Percentiles rank a stretch among this genome's conserved stretches.
Evolutionary conservation across 2,113 vertebrate genomes (phyloP).

Genomic region (Bufo gargarizans): DNA sequence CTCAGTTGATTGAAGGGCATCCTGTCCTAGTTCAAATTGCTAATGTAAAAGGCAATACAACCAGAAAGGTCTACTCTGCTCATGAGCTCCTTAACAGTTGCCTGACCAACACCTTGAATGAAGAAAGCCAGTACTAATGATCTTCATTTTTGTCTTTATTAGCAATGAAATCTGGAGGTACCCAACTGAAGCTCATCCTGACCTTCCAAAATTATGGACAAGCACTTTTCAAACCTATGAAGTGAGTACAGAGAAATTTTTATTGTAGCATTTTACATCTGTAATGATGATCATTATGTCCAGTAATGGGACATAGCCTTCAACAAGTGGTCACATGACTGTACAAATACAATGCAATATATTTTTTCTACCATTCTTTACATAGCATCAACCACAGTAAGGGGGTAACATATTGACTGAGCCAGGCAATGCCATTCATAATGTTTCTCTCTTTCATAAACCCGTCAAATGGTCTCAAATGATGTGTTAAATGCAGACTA

Average conservation of each 20-base stretch:
- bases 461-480: no score
- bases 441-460: no score
- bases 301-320: background rate
- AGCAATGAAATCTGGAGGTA: constrained; percentile 99
- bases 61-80: background rate
- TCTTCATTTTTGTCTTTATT: constrained; percentile 46
- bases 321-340: background rate
- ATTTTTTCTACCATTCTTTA: no score
- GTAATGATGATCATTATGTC: background rate
- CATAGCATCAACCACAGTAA: no score
- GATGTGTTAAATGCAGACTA: no score
- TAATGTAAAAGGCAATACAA: background rate
- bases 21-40: background rate
- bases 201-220: constrained; percentile 99
- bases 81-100: background rate
- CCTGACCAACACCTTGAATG: no score
- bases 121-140: background rate
- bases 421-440: no score
- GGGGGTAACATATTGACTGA: no score
- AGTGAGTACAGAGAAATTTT: constrained; percentile 79
- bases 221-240: constrained; percentile 98
- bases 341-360: no score
- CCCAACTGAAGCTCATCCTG: constrained; percentile 98
- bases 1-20: no score
- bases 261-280: background rate